Evolutionary conservation across 2,888 invertebrate species (phyloP).

Genomic region (Pasiphila rectangulata): DNA sequence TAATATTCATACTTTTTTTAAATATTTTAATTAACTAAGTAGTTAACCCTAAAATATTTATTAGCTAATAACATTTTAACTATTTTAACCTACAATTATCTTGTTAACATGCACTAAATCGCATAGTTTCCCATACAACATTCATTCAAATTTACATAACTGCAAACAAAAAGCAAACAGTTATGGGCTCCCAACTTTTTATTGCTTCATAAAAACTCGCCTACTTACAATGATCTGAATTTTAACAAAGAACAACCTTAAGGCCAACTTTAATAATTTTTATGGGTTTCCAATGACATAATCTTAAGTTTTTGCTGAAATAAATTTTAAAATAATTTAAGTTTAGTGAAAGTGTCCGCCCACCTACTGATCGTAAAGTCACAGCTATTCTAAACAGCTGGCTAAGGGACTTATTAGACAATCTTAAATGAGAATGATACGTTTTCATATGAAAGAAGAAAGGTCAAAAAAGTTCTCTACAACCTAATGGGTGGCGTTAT

Average conservation of each 20-base stretch:
- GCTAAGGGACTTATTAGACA: too few relatives aligned
- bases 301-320: conserved; percentile 40
- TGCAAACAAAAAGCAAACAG: conserved; percentile 11
- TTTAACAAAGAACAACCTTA: conserved; percentile 35
- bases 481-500: too few relatives aligned
- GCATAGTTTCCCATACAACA: neutral
- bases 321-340: conserved; percentile 30
- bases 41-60: too few relatives aligned
- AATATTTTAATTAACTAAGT: too few relatives aligned
- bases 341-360: conserved; percentile 47
- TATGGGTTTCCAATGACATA: conserved; percentile 45
- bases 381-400: conserved; percentile 4
- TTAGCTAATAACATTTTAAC: too few relatives aligned
- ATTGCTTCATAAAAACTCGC: conserved; percentile 27
- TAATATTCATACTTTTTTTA: too few relatives aligned
- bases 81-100: neutral
- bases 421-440: too few relatives aligned
- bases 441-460: too few relatives aligned
- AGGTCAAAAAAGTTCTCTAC: too few relatives aligned
- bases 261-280: conserved; percentile 30
- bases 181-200: conserved; percentile 22
- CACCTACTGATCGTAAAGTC: conserved; percentile 36
- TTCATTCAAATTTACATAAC: conserved; percentile 15
- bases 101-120: neutral
- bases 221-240: conserved; percentile 15